These are phyloP conservation scores for Eupithecia subumbrata DNA, from an alignment of 2,888 invertebrate species.

Conservation along the genomic window DNA sequence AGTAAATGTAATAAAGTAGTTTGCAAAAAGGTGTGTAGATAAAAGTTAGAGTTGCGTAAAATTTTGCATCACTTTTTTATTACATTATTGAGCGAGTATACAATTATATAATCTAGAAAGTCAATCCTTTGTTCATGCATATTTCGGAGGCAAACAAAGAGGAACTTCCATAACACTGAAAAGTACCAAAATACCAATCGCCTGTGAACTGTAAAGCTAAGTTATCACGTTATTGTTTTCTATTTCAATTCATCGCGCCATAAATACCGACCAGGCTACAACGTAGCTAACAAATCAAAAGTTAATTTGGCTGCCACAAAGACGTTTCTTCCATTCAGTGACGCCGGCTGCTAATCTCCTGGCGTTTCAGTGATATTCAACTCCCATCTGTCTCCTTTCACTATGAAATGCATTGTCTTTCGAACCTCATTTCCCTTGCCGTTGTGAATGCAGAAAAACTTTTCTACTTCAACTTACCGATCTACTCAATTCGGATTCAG, in stretches of 20 bases:
- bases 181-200: background rate
- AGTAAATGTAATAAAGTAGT: too few relatives aligned
- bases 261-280: slow-evolving; percentile 10
- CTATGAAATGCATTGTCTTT: slow-evolving; percentile 35
- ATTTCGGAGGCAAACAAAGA: background rate
- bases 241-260: slow-evolving; percentile 17
- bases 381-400: slow-evolving; percentile 33
- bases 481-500: background rate
- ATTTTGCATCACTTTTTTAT: background rate
- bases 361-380: slow-evolving; percentile 39
- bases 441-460: slow-evolving; percentile 24
- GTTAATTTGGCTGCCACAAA: slow-evolving; percentile 37
- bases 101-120: background rate
- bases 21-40: too few relatives aligned
- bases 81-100: background rate
- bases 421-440: slow-evolving; percentile 26
- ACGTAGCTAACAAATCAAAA: slow-evolving; percentile 31
- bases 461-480: slow-evolving; percentile 14
- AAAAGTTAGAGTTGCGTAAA: background rate
- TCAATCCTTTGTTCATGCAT: background rate
- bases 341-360: slow-evolving; percentile 35
- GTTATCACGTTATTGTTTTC: slow-evolving; percentile 5
- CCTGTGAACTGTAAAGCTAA: background rate
- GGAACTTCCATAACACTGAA: background rate
- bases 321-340: slow-evolving; percentile 39